A percentile compares a stretch with the other conserved stretches of the same genome.
Conservation (phyloP, 2,797 vertebrate species). For the Coregonus ussuriensis region DNA sequence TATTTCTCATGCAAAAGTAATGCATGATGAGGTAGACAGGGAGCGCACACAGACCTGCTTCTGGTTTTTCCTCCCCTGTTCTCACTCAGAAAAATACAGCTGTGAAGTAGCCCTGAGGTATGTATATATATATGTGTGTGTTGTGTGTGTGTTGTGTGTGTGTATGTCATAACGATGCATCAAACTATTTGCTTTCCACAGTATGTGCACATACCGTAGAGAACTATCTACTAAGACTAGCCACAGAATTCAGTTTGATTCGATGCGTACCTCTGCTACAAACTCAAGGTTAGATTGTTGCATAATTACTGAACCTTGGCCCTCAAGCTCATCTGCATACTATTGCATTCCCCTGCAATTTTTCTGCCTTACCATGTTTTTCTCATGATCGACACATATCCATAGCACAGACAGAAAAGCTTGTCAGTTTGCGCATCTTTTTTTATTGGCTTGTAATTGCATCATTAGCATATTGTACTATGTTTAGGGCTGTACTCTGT, state of each 20-base stretch:
- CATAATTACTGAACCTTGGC: background rate
- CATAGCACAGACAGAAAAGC: background rate
- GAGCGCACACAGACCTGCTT: conserved; percentile 31
- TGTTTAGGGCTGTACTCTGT: background rate
- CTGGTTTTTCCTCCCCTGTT: conserved; percentile 29
- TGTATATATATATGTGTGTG: conserved; percentile 42
- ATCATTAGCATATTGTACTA: background rate
- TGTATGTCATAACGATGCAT: background rate
- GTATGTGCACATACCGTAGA: background rate
- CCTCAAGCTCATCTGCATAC: background rate
- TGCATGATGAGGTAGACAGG: conserved; percentile 40
- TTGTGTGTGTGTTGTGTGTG: conserved; percentile 12
- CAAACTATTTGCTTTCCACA: background rate
- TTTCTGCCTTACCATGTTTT: background rate
- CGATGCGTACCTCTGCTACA: background rate
- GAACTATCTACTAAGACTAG: background rate
- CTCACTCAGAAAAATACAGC: conserved; percentile 38
- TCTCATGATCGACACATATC: conserved; percentile 5
- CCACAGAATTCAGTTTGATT: background rate
- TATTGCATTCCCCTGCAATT: background rate
- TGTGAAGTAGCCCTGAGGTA: conserved; percentile 44
- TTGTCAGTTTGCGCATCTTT: background rate
- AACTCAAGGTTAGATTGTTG: background rate
- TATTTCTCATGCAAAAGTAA: conserved; percentile 36
- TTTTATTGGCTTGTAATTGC: background rate